phyloP scores from a whole-genome alignment of 2,888 invertebrate species.

The Mimas tiliae region DNA sequence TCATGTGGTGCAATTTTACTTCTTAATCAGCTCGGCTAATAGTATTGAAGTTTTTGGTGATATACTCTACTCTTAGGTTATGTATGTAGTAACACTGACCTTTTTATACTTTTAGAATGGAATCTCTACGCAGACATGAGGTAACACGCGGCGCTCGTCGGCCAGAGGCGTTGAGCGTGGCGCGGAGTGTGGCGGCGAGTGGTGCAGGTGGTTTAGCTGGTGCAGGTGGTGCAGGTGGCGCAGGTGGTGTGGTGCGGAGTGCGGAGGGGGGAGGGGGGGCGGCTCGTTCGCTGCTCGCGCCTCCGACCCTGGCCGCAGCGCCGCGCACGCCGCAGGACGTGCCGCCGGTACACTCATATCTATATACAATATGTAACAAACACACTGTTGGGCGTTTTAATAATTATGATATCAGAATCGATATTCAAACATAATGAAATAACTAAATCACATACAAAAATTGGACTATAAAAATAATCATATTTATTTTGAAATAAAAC shows the following conservation, averaged over 20 bases:
- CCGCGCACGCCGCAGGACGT: constrained; percentile 89
- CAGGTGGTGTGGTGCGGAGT: constrained; percentile 34
- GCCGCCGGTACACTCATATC: constrained; percentile 80
- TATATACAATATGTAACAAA: not conserved
- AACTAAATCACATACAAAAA: too few relatives aligned
- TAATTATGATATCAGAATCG: too few relatives aligned
- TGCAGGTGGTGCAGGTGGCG: constrained; percentile 33
- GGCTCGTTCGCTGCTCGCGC: constrained; percentile 67
- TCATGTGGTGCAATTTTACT: too few relatives aligned
- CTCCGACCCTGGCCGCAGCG: constrained; percentile 67
- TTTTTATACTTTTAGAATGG: constrained; percentile 40
- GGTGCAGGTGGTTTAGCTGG: constrained; percentile 34
- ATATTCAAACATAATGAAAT: too few relatives aligned
- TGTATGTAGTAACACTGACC: too few relatives aligned
- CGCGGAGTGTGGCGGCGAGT: constrained; percentile 64
- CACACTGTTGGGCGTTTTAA: not conserved
- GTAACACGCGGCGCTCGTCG: constrained; percentile 59
- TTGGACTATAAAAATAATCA: too few relatives aligned
- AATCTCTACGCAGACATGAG: constrained; percentile 52
- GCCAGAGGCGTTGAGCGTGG: constrained; percentile 69
- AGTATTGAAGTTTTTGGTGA: too few relatives aligned
- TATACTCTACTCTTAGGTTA: too few relatives aligned
- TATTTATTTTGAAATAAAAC: too few relatives aligned
- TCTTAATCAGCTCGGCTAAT: too few relatives aligned
- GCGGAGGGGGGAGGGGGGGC: constrained; percentile 56